phyloP scores from a whole-genome alignment of 2,888 invertebrate species.

The Allygus modestus region DNA sequence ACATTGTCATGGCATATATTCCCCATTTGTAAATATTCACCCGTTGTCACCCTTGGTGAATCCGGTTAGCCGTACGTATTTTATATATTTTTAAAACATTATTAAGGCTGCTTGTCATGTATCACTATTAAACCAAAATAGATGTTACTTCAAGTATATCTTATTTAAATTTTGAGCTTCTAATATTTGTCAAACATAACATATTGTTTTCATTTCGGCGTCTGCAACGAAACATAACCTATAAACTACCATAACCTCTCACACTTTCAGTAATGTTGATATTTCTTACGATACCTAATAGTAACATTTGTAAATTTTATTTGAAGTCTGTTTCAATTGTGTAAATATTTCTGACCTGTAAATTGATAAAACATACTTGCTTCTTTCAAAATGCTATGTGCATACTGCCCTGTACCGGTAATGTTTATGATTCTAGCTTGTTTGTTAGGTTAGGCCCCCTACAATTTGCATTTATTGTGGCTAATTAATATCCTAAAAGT shows the following conservation, averaged over 20 bases:
- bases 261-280: neutral
- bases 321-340: too few relatives aligned
- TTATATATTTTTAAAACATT: constrained; percentile 45
- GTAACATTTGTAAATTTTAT: too few relatives aligned
- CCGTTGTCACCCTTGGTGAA: constrained; percentile 32
- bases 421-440: too few relatives aligned
- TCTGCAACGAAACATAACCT: constrained; percentile 44
- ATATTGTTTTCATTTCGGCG: neutral
- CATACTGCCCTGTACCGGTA: too few relatives aligned
- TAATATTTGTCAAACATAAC: neutral
- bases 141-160: neutral
- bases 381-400: too few relatives aligned
- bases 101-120: neutral
- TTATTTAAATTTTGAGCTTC: neutral
- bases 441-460: too few relatives aligned
- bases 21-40: constrained; percentile 50
- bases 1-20: constrained; percentile 65
- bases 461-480: too few relatives aligned
- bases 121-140: neutral
- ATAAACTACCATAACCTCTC: constrained; percentile 22
- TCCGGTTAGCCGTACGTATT: constrained; percentile 30
- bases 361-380: too few relatives aligned
- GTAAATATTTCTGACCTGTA: too few relatives aligned
- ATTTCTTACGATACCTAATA: too few relatives aligned
- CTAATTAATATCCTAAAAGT: too few relatives aligned